Percentiles rank a stretch among this genome's conserved stretches.
phyloP scores from a whole-genome alignment of 1,140 invertebrate species.

The Oncopodura yosiiana region DNA sequence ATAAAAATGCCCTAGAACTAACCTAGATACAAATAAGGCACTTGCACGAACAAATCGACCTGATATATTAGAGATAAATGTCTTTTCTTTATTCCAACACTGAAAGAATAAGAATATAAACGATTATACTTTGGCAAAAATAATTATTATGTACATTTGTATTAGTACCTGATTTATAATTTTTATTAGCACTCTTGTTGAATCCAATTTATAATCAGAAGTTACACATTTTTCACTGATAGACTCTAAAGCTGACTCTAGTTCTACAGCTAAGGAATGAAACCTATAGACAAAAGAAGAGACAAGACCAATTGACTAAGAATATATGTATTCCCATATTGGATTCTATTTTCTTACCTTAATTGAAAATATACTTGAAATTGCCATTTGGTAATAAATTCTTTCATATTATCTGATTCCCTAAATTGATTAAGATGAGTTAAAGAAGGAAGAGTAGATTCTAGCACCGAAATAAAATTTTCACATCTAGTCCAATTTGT shows the following conservation, averaged over 20 bases:
- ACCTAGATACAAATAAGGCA: constrained; percentile 32
- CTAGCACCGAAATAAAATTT: constrained; percentile 65
- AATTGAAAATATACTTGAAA: constrained; percentile 92
- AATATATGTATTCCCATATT: not conserved
- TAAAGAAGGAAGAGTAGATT: constrained; percentile 49
- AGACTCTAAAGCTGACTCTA: constrained; percentile 27
- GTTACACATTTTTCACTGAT: constrained; percentile 16
- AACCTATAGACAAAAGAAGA: constrained; percentile 21
- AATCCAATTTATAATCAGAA: constrained; percentile 31
- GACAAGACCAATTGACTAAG: too few relatives aligned
- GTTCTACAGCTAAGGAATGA: constrained; percentile 29
- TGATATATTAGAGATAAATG: constrained; percentile 24
- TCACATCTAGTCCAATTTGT: constrained; percentile 31
- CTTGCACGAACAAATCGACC: constrained; percentile 34
- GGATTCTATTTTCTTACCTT: constrained; percentile 40
- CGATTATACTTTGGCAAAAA: not conserved
- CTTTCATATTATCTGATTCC: constrained; percentile 38
- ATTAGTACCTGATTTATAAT: constrained; percentile 30
- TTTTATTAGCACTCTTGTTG: constrained; percentile 24
- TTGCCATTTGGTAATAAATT: constrained; percentile 80
- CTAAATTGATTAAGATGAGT: constrained; percentile 29
- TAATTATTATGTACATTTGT: not conserved
- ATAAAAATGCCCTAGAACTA: too few relatives aligned
- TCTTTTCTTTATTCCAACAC: constrained; percentile 34
- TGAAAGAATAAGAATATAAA: constrained; percentile 7